These are phyloP conservation scores for Antechinus flavipes DNA, from an alignment of 2,113 vertebrate species.

Conservation along the genomic window DNA sequence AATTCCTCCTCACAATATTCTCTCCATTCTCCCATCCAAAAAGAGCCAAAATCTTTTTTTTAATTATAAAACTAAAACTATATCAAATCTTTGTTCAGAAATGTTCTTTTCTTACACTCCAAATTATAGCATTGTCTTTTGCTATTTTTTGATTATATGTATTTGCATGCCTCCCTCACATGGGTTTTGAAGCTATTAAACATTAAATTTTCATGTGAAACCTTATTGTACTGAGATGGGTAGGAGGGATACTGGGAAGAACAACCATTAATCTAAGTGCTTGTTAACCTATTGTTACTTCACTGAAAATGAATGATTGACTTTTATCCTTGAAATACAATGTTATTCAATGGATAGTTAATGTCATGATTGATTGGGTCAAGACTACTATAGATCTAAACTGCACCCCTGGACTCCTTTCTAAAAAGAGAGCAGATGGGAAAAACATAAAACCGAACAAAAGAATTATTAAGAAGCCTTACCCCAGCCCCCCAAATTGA, in stretches of 20 bases:
- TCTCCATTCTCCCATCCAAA: background rate
- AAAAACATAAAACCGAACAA: background rate
- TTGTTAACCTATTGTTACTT: background rate
- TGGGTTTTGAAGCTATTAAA: background rate
- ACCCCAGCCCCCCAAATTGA: background rate
- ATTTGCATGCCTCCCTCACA: background rate
- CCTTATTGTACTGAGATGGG: background rate
- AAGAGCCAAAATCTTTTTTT: background rate
- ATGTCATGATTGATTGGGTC: background rate
- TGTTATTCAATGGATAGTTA: background rate
- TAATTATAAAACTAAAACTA: background rate
- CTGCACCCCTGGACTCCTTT: background rate
- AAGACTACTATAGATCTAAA: background rate
- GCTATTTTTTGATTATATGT: background rate
- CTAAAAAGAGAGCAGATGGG: background rate
- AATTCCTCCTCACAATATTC: background rate
- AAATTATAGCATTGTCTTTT: background rate
- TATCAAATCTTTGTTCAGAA: background rate
- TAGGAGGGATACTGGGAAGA: background rate
- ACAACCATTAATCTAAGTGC: background rate
- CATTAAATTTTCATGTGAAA: background rate
- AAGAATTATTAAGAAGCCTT: background rate
- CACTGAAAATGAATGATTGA: background rate
- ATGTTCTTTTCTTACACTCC: background rate
- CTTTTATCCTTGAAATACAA: background rate